These are phyloP conservation scores for Oreochromis tanganicae DNA, from an alignment of 2,113 vertebrate species.

Conservation along the genomic window DNA sequence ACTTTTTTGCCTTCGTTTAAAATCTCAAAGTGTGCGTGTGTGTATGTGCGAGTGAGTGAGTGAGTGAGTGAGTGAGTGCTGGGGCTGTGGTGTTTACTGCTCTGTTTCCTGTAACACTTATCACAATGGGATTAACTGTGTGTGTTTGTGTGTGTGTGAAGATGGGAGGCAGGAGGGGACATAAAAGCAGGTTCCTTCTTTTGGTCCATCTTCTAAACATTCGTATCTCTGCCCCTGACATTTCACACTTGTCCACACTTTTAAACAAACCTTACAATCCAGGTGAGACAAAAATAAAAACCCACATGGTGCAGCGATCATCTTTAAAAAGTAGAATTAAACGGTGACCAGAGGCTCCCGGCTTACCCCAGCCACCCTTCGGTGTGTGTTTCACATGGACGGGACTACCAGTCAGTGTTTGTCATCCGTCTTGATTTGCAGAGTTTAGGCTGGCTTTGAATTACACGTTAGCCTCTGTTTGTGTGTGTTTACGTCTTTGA, in stretches of 20 bases:
- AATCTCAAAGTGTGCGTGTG: background rate
- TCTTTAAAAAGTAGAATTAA: background rate
- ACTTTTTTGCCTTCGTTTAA: background rate
- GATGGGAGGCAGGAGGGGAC: background rate
- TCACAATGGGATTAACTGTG: background rate
- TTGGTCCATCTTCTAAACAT: background rate
- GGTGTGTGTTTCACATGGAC: background rate
- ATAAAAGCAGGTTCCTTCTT: background rate
- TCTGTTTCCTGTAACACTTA: conserved; percentile 7
- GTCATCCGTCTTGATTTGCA: background rate
- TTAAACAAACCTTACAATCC: background rate
- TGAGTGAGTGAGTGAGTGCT: background rate
- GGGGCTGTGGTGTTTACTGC: background rate
- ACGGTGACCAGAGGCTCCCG: background rate
- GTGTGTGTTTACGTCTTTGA: conserved; percentile 45
- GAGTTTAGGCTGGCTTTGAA: conserved; percentile 47
- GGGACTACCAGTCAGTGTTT: background rate
- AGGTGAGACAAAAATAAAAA: background rate
- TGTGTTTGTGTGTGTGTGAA: background rate
- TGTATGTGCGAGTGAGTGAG: background rate
- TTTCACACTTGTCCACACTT: background rate
- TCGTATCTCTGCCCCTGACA: background rate
- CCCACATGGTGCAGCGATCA: background rate
- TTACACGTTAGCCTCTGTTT: conserved; percentile 42
- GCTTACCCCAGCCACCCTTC: background rate